Evolutionary conservation across 1,140 invertebrate species (phyloP), one percentile per base, ranked within the genome.

Genomic region (Caerostris extrusa): DNA sequence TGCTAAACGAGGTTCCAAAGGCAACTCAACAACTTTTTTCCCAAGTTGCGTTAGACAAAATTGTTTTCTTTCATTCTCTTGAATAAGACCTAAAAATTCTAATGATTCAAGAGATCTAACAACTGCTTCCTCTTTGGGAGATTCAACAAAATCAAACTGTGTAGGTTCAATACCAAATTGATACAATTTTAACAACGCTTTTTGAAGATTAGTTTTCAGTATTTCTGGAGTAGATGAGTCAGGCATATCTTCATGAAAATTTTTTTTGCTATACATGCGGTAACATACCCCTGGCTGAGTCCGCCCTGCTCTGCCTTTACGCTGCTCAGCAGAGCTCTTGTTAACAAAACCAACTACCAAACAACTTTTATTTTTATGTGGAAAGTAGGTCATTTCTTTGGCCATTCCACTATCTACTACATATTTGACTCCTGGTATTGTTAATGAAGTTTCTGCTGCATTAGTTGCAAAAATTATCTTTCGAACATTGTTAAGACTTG

Each of bases 401-500:
- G 99, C 98, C 97, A 99, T 98, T 53, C 98, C 98, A 17, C 98
- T 99, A 96, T 99, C 99, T 10, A 98, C 97, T 3, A 99, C 99
- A 96, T 99, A 99, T 95, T 99, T 96, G 94, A 99, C 98, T 3
- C 99, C 99, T 96, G 99, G 99, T 93, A 99, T 99, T 0, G 99
- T 99, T 5, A 99, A 97, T 4, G 99, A 99, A 3, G 99, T 99
- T 96, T 99, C 99, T 0, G 99, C 99, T 93, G 99, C 99, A 95
- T 99, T 99, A 19, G 99, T 99, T 3, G 98, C 98, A 5, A 99
- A 97, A 94, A 99, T 99, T 95, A 99, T 99, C 96, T 99, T 99
- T 94, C 99, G 34, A 0, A 97, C 97, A 64, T 97, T 97, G 95
- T 97, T 97, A 7, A 97, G 97, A 3, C 97, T 53, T 90, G 91